Conservation (phyloP, 2,113 vertebrate genomes). For the Amphiprion percula region DNA sequence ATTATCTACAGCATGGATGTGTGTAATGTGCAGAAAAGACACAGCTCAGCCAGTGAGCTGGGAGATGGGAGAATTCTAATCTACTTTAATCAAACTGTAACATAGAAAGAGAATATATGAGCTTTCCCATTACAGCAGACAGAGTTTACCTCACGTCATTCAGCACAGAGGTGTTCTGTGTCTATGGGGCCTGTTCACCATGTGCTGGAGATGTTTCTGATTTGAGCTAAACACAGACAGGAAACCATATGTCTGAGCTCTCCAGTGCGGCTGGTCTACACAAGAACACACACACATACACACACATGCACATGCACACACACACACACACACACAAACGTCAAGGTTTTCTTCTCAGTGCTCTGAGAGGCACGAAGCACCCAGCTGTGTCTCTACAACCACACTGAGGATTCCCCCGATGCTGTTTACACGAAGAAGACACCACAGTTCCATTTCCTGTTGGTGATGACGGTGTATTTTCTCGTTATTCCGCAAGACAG, state of each 20-base stretch:
- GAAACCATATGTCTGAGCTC: conserved; percentile 96
- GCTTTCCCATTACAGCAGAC: neutral
- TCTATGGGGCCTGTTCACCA: conserved; percentile 77
- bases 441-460: conserved; percentile 56
- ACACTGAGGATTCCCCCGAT: conserved; percentile 40
- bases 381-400: conserved; percentile 1
- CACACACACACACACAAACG: conserved; percentile 7
- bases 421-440: conserved; percentile 35
- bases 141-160: conserved; percentile 6
- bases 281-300: neutral
- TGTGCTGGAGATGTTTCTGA: conserved; percentile 87
- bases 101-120: neutral
- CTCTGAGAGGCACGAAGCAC: neutral
- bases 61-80: neutral
- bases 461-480: conserved; percentile 33
- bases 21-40: neutral
- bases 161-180: conserved; percentile 35
- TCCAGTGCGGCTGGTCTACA: conserved; percentile 57
- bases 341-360: conserved; percentile 4
- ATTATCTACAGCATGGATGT: neutral
- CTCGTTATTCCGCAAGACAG: conserved; percentile 6
- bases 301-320: conserved; percentile 1
- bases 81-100: neutral
- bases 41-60: neutral
- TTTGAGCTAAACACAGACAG: conserved; percentile 95